These are phyloP conservation scores for Takifugu ocellatus DNA, from an alignment of 2,797 vertebrate genomes.

Conservation along the genomic window DNA sequence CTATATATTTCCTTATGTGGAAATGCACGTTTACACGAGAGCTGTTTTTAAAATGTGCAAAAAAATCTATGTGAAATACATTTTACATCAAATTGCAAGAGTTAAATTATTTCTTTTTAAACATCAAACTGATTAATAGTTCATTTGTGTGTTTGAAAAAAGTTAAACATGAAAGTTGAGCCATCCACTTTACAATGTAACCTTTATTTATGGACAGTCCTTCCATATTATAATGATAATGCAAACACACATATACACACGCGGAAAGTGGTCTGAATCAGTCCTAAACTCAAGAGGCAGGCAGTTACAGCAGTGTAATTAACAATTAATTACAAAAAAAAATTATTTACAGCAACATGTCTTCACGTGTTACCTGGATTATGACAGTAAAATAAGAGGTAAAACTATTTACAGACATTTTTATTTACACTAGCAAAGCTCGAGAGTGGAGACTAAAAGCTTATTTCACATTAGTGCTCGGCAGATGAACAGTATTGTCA, in stretches of 20 bases:
- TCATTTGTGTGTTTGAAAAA: too few species aligned
- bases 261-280: slow-evolving; percentile 67
- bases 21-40: too few species aligned
- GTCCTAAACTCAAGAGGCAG: slow-evolving; percentile 55
- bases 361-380: slow-evolving; percentile 47
- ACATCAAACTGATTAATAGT: too few species aligned
- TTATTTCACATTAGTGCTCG: slow-evolving; percentile 50
- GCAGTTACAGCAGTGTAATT: slow-evolving; percentile 61
- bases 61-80: too few species aligned
- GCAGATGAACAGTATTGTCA: slow-evolving; percentile 34
- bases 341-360: slow-evolving; percentile 43
- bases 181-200: slow-evolving; percentile 39
- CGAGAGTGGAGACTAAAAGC: slow-evolving; percentile 41
- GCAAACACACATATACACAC: slow-evolving; percentile 50
- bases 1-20: too few species aligned
- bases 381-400: slow-evolving; percentile 57
- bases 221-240: slow-evolving; percentile 57
- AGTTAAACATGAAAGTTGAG: slow-evolving; percentile 3
- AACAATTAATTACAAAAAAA: slow-evolving; percentile 61
- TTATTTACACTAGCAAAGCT: slow-evolving; percentile 65
- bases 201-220: slow-evolving; percentile 70
- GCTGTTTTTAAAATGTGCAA: not conserved
- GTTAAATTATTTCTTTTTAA: too few species aligned
- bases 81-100: too few species aligned
- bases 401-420: slow-evolving; percentile 66